Evolutionary conservation across 2,888 invertebrate genomes (phyloP), one percentile per base, ranked within the genome.

Genomic region (Melitaea athalia): DNA sequence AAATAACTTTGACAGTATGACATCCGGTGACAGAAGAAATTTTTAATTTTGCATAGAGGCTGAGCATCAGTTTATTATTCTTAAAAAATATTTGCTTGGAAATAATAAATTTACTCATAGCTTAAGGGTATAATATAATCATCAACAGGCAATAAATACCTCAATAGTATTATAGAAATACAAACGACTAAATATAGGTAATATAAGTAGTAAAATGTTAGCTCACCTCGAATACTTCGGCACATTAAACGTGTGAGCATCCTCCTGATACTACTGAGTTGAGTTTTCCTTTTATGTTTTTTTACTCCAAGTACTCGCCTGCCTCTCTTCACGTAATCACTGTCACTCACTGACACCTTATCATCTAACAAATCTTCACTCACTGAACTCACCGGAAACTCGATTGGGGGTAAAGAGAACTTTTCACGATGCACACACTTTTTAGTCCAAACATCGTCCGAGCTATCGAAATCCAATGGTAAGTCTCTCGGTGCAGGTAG

Each of bases 181-280:
- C 38, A 38, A 38, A 7, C 0, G 38, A 38, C 38, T 38, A 38
- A 38, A 38, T 38, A 38, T 38, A n/a, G n/a, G n/a, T n/a, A 38
- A 38, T 38, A 38, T 38, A n/a, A n/a, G n/a, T n/a, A 38, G 7
- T 31, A 57, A 57, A 33, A 12, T 8, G 3, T 33, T 57, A 3
- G 0, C 72, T 59, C 68, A 91, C 91, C 89, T 78, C 75, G 79
- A 61, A 87, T 76, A 2, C 83, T 82, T 6, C 91, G 76, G 64
- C 85, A 84, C 79, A 91, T 78, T 64, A 90, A 84, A 55, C 81
- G 76, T 33, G 83, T 81, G 64, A 91, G 79, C 78, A 84, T 76
- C 63, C 89, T 83, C 55, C 89, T 84, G 73, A 86, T 81, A 69
- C 85, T 88, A 69, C 85, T 81, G 49, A 79, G 78, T 45, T 82